Percentiles rank a stretch among this genome's conserved stretches.
These are phyloP conservation scores for Hydrozoanthus gracilis DNA, from an alignment of 92 coral and sea anemone genomes.

Conservation along the genomic window DNA sequence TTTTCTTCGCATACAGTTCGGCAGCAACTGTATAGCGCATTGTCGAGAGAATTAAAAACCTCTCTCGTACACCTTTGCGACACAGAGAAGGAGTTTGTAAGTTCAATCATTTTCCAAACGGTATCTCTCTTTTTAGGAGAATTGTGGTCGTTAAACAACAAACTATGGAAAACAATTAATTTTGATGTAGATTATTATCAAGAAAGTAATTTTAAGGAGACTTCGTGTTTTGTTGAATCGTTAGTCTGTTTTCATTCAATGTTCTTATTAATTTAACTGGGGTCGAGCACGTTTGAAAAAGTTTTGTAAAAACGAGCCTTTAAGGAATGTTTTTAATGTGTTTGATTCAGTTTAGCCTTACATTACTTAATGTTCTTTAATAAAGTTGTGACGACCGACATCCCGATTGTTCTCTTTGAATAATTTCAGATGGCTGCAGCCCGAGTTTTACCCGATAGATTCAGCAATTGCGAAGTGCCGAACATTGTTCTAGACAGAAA, in stretches of 20 bases:
- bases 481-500: conserved; percentile 5
- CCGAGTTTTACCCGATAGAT: neutral
- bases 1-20: conserved; percentile 4
- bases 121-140: neutral
- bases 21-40: neutral
- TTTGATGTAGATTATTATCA: neutral
- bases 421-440: conserved; percentile 2
- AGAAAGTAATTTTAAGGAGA: too few relatives aligned
- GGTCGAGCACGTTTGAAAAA: too few relatives aligned
- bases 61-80: neutral
- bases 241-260: too few relatives aligned
- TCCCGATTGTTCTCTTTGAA: neutral
- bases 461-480: neutral
- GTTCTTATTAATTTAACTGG: too few relatives aligned
- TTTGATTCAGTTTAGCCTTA: neutral
- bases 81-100: conserved; percentile 18
- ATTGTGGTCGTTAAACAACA: neutral
- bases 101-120: neutral
- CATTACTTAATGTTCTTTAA: neutral
- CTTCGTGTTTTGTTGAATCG: too few relatives aligned
- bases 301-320: too few relatives aligned
- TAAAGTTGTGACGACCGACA: neutral
- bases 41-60: neutral
- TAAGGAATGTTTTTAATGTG: too few relatives aligned
- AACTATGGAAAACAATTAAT: neutral